Conservation (phyloP, 2,888 invertebrate species). For the Cantharis lateralis region DNA sequence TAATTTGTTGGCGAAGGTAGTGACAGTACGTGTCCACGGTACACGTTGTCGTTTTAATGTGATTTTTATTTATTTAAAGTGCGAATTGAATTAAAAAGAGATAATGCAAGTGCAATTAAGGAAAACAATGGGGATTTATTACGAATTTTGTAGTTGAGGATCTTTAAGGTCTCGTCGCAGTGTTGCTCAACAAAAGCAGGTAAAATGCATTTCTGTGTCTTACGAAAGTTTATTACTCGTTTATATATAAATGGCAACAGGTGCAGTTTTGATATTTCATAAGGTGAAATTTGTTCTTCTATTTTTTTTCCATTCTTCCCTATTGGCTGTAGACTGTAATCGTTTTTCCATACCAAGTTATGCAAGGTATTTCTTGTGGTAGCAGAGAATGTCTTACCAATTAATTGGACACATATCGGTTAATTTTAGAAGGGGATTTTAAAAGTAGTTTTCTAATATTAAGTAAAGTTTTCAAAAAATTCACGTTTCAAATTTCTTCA, state of each 20-base stretch:
- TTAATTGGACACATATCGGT: neutral
- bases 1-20: neutral
- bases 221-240: slow-evolving; percentile 6
- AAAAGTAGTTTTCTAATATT: neutral
- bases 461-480: neutral
- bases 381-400: neutral
- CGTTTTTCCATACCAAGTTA: neutral
- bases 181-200: slow-evolving; percentile 13
- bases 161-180: neutral
- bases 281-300: slow-evolving; percentile 12
- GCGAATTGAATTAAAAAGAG: neutral
- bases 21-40: neutral
- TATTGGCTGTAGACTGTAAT: neutral
- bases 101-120: neutral
- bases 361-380: neutral
- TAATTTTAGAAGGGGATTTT: neutral
- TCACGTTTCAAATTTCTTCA: no score
- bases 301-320: neutral
- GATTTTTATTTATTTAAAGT: neutral
- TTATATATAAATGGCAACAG: slow-evolving; percentile 3
- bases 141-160: slow-evolving; percentile 1
- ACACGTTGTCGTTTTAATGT: neutral
- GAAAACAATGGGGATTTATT: neutral
- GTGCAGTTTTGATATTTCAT: slow-evolving; percentile 3
- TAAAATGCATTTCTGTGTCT: slow-evolving; percentile 7